Conservation (phyloP, 2,888 invertebrate species). For the Acrobasis suavella region DNA sequence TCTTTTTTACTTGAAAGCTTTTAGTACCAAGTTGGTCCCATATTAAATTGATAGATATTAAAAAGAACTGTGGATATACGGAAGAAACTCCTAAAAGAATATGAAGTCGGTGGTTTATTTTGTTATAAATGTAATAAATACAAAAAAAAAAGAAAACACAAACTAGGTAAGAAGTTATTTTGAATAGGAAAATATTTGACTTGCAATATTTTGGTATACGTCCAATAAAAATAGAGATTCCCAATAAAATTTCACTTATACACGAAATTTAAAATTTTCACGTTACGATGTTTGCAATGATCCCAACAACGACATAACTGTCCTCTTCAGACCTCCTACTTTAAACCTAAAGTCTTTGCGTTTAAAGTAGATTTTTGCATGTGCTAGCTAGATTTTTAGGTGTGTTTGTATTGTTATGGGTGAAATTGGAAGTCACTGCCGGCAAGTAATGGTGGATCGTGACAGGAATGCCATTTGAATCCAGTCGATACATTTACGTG, state of each 20-base stretch:
- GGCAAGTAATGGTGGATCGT: conserved; percentile 79
- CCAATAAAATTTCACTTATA: conserved; percentile 81
- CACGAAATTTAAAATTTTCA: conserved; percentile 78
- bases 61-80: too few relatives aligned
- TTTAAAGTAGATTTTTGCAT: conserved; percentile 37
- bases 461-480: conserved; percentile 74
- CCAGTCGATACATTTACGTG: conserved; percentile 56
- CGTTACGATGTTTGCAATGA: conserved; percentile 56
- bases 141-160: too few relatives aligned
- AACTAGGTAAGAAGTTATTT: neutral
- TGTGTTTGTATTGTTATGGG: conserved; percentile 48
- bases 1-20: too few relatives aligned
- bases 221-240: conserved; percentile 69
- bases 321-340: conserved; percentile 18
- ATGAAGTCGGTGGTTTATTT: too few relatives aligned
- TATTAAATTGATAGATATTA: too few relatives aligned
- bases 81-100: too few relatives aligned
- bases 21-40: too few relatives aligned
- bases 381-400: conserved; percentile 37
- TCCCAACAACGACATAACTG: conserved; percentile 37
- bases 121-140: too few relatives aligned
- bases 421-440: conserved; percentile 81
- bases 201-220: conserved; percentile 45
- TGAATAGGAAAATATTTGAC: conserved; percentile 35
- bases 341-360: conserved; percentile 25